Evolutionary conservation across 2,113 vertebrate species (phyloP).

Genomic region (Aegithalos caudatus): DNA sequence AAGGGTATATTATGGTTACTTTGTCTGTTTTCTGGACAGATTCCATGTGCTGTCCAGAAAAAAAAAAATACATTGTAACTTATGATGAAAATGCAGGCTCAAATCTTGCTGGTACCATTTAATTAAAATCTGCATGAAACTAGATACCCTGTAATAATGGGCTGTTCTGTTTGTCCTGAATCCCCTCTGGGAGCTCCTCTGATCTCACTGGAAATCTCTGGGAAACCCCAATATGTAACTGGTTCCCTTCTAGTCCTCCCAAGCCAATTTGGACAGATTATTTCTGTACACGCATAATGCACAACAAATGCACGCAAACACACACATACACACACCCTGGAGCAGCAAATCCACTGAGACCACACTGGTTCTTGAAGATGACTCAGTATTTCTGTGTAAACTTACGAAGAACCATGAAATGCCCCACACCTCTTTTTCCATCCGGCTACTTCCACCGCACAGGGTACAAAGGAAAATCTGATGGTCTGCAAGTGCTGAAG

Average conservation of each 20-base stretch:
- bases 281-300: background rate
- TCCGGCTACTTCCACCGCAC: background rate
- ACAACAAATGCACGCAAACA: background rate
- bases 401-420: background rate
- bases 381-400: conserved; percentile 24
- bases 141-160: background rate
- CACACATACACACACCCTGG: no score
- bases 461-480: background rate
- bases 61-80: background rate
- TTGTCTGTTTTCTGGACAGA: background rate
- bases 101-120: background rate
- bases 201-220: conserved; percentile 25
- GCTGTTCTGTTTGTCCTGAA: background rate
- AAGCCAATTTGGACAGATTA: background rate
- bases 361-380: background rate
- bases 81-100: background rate
- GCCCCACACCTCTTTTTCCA: background rate
- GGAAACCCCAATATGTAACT: conserved; percentile 33
- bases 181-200: background rate
- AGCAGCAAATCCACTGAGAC: background rate
- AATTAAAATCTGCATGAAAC: conserved; percentile 18
- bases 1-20: background rate
- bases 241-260: background rate
- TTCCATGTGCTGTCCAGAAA: background rate
- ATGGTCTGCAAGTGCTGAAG: background rate